Base-by-base conservation (phyloP, 2,888 invertebrate species). In the Boloria euphrosyne region DNA sequence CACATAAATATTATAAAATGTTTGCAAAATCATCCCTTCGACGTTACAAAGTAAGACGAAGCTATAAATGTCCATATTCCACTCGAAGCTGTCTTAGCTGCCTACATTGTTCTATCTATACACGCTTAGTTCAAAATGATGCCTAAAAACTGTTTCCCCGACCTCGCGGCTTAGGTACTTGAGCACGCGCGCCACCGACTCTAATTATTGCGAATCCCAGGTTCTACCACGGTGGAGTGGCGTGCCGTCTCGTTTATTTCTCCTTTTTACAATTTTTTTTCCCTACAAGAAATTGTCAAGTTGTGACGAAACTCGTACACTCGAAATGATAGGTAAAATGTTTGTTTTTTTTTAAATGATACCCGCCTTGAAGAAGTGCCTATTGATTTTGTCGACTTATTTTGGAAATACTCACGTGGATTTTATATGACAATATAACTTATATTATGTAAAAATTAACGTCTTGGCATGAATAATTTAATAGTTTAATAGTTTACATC, bases 111-210 rank as follows among this genome's bases (percentile, higher is more conserved):
- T 44, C 7, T 59, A 10, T 47, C 62, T 46, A 53, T 38, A 51
- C 50, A 43, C 16, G 63, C 47, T 44, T 67, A 63, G 53, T 57
- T 57, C 46, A 62, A 61, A 68, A 59, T 57, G 67, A 61, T 70
- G 66, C 63, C 66, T 70, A 72, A 74, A 75, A 75, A 67, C 70
- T 71, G 74, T 68, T 70, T 54, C 71, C 59, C 27, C 70, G 58
- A 68, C 73, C 61, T 70, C 65, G 75, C 60, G 74, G 66, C 71
- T 75, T 73, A 71, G 76, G 67, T 78, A 68, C 81, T 81, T 78
- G 77, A 79, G 81, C 81, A 82, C 82, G 81, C 80, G 76, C 78
- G 66, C 62, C 73, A 71, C 71, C 74, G 76, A 70, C 76, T 79
- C 79, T 81, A 79, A 81, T 82, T 80, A 81, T 78, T 74, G 73